These are phyloP conservation scores for Piaya cayana DNA, from an alignment of 2,113 vertebrate genomes.

Conservation along the genomic window DNA sequence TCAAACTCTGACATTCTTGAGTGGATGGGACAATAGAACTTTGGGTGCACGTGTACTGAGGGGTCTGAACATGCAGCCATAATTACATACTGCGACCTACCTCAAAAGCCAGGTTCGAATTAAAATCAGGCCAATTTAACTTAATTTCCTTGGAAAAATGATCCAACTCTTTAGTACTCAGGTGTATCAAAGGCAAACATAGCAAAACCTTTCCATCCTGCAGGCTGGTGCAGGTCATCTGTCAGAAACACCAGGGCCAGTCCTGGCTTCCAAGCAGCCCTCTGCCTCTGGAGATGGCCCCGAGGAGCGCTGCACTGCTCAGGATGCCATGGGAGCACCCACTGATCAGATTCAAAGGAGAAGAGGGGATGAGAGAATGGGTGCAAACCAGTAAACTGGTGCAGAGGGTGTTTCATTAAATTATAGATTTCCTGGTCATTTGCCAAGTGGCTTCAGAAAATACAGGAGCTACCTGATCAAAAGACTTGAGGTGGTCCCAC, in stretches of 20 bases:
- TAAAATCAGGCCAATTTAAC: background rate
- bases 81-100: background rate
- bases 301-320: accelerated
- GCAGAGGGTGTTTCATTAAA: background rate
- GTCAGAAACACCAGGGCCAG: background rate
- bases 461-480: background rate
- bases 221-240: background rate
- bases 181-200: background rate
- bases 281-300: background rate
- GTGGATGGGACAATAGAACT: background rate
- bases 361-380: background rate
- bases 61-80: background rate
- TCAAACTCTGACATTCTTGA: background rate
- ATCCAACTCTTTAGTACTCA: background rate
- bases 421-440: background rate
- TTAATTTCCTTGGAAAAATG: background rate
- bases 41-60: accelerated
- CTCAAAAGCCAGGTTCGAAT: background rate
- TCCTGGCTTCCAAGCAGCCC: background rate
- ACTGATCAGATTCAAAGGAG: background rate
- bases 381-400: background rate
- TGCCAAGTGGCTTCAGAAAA: background rate
- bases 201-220: background rate
- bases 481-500: background rate
- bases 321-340: background rate